Conservation (phyloP, 2,797 vertebrate species). For the Thamnophis elegans region DNA sequence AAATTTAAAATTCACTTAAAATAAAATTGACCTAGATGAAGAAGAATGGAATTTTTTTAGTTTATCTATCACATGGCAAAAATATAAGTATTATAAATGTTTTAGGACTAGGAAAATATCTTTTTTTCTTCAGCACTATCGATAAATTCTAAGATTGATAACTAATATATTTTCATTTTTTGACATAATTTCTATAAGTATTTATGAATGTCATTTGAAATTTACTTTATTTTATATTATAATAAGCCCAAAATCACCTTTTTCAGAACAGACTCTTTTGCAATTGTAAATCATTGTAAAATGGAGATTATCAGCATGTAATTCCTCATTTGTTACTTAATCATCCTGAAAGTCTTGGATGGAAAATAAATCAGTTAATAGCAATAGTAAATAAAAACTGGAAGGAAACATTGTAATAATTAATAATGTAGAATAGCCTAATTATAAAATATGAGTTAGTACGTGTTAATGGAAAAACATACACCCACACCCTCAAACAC, state of each 20-base stretch:
- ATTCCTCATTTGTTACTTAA: slow-evolving; percentile 59
- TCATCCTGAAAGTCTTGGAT: slow-evolving; percentile 45
- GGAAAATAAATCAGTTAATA: slow-evolving; percentile 49
- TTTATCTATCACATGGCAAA: neutral
- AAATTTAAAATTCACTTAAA: neutral
- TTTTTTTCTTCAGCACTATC: neutral
- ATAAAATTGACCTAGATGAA: neutral
- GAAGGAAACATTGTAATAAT: slow-evolving; percentile 34
- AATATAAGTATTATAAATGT: neutral
- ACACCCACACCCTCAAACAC: neutral
- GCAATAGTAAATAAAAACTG: slow-evolving; percentile 27
- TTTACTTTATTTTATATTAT: neutral
- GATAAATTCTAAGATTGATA: neutral
- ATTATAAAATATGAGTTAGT: slow-evolving; percentile 2
- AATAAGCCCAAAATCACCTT: slow-evolving; percentile 30
- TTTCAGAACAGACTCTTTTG: slow-evolving; percentile 37
- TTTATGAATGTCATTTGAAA: slow-evolving; percentile 7
- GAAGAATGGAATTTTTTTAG: neutral
- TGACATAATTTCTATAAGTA: neutral
- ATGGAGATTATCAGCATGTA: slow-evolving; percentile 40
- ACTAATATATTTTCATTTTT: neutral
- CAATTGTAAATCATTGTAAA: slow-evolving; percentile 43
- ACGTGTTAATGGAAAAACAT: neutral
- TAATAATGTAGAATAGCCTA: slow-evolving; percentile 19
- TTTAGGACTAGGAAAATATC: neutral